Evolutionary conservation across 35 echinoderm and acorn worm species (phyloP).

Genomic region (Stichopus chloronotus): DNA sequence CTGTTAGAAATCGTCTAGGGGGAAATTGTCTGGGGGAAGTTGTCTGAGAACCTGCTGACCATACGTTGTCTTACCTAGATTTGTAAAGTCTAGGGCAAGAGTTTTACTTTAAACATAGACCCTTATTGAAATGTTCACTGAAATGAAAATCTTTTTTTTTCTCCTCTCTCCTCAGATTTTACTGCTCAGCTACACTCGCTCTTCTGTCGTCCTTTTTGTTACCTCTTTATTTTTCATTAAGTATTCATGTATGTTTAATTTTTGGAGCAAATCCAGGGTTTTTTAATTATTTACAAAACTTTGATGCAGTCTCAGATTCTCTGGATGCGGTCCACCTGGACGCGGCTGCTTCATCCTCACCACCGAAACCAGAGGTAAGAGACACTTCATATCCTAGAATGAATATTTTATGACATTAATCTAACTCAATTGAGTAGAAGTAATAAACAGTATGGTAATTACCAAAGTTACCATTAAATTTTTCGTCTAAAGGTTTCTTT

Average conservation of each 20-base stretch:
- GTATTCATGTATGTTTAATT: slow-evolving; percentile 37
- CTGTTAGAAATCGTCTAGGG: no score
- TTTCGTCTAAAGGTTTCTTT: neutral
- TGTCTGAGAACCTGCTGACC: no score
- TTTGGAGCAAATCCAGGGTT: slow-evolving; percentile 41
- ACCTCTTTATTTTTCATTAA: slow-evolving; percentile 28
- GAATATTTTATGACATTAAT: no score
- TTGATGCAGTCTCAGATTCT: neutral
- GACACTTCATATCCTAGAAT: neutral
- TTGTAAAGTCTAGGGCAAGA: neutral
- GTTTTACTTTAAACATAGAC: neutral
- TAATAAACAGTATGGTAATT: neutral
- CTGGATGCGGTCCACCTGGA: neutral
- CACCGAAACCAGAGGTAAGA: neutral
- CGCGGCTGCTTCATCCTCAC: neutral
- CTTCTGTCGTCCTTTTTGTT: slow-evolving; percentile 5
- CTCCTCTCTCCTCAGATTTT: slow-evolving; percentile 7
- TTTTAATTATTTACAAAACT: neutral
- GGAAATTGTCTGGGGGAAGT: no score
- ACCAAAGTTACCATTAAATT: neutral
- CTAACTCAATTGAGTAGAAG: neutral
- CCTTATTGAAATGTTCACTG: neutral
- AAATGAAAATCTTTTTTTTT: neutral
- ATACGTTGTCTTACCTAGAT: neutral
- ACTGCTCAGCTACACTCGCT: neutral